phyloP scores from a whole-genome alignment of 1,140 invertebrate species.

The Lepidurus apus region DNA sequence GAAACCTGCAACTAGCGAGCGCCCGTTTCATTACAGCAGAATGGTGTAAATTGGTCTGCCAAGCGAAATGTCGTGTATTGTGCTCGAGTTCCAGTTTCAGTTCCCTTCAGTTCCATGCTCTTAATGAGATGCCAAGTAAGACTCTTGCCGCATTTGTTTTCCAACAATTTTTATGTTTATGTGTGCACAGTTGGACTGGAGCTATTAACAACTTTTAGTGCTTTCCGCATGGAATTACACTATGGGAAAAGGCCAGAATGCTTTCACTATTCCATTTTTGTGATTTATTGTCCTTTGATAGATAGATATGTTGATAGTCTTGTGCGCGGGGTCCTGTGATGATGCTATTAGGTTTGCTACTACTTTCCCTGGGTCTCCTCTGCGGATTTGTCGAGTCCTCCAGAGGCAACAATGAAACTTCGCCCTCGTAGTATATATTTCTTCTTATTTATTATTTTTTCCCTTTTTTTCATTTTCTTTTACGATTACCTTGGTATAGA shows the following conservation, averaged over 20 bases:
- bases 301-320: no score
- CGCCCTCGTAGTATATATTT: background rate
- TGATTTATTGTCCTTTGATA: no score
- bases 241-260: no score
- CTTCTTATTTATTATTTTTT: background rate
- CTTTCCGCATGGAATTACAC: no score
- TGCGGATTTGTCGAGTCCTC: no score
- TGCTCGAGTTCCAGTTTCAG: background rate
- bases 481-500: background rate
- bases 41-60: slow-evolving; percentile 18
- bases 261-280: no score
- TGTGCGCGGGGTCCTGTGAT: no score
- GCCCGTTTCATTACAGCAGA: background rate
- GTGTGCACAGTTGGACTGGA: no score
- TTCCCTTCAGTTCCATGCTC: background rate
- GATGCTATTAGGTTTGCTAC: no score
- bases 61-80: slow-evolving; percentile 18
- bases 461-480: background rate
- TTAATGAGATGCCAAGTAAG: slow-evolving; percentile 19
- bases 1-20: slow-evolving; percentile 12
- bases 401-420: no score
- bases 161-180: background rate
- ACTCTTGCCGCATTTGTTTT: background rate
- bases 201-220: no score
- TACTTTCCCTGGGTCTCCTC: no score